These are phyloP conservation scores for Stramonita haemastoma DNA, from an alignment of 2,888 invertebrate genomes.

Conservation along the genomic window DNA sequence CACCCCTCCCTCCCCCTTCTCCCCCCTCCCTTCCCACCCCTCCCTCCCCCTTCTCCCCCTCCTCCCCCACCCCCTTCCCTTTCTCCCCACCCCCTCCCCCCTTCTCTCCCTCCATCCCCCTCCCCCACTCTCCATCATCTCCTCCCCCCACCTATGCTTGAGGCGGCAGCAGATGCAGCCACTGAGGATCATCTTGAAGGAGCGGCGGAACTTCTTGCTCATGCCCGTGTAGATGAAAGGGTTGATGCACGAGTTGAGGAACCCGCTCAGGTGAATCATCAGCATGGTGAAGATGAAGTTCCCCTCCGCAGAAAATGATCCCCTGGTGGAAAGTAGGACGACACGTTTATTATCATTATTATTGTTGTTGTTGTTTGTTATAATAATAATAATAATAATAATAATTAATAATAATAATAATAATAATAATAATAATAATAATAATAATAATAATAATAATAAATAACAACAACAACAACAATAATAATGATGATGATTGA, in stretches of 20 bases:
- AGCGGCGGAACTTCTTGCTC: constrained; percentile 77
- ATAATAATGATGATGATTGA: no score
- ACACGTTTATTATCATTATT: no score
- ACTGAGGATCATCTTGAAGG: constrained; percentile 67
- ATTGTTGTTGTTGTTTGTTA: no score
- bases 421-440: no score
- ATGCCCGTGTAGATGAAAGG: constrained; percentile 79
- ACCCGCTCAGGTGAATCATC: constrained; percentile 77
- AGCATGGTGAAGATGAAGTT: constrained; percentile 79
- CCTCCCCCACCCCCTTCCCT: background rate
- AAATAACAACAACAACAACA: no score
- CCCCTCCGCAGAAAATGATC: constrained; percentile 74
- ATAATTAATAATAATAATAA: no score
- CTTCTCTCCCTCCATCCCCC: no score
- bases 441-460: no score
- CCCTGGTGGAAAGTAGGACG: constrained; percentile 20
- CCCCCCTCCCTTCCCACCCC: no score
- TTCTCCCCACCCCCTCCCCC: background rate
- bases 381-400: no score
- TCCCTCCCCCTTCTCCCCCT: background rate
- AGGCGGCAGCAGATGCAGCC: constrained; percentile 52
- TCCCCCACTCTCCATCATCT: background rate
- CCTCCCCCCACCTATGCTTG: constrained; percentile 19
- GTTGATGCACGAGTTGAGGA: constrained; percentile 78
- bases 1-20: background rate